Base-by-base conservation (phyloP, 1,140 invertebrate genomes). In the Drosophila pectinifera region DNA sequence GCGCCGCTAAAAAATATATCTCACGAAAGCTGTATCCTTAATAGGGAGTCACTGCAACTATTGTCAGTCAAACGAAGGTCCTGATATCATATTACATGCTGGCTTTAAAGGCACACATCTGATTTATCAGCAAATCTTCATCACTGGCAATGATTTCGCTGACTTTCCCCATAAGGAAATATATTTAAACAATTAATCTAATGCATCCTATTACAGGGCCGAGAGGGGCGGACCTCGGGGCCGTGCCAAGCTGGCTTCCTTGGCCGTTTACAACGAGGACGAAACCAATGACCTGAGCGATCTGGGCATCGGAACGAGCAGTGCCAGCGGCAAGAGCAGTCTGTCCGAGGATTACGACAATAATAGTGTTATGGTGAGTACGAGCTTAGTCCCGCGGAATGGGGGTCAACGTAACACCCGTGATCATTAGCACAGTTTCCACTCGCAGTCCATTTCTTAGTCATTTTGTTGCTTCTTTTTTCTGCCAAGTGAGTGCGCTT, bases 211-310 rank as follows among this genome's bases (percentile, higher is more conserved):
- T 18, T 16, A 5, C 1, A 95, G 94, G 70, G 94, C 93, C 76
- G 94, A 94, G 45, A 92, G 93, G 26, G 93, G 94, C 77, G 81
- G 77, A 58, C 64, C 82, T 16, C 74, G 88, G 16, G 82, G 63
- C 18, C 82, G 91, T 24, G 91, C 78, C 61, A 93, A 94, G 92
- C 90, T 93, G 73, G 93, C 93, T 84, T 95, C 94, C 64, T 91
- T 96, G 57, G 94, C 95, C 4, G 93, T 96, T 69, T 96, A 96
- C 80, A 92, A 93, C 75, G 96, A 97, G 75, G 96, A 97, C 72
- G 96, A 97, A 83, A 94, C 95, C 18, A 96, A 96, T 81, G 96
- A 97, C 92, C 93, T 97, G 43, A 96, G 95, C 75, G 96, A 97
- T 92, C 94, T 97, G 78, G 96, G 96, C 36, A 95, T 97, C 78